Evolutionary conservation across 2,888 invertebrate species (phyloP), one percentile per base, ranked within the genome.

Genomic region (Agonopterix alstromeriana): DNA sequence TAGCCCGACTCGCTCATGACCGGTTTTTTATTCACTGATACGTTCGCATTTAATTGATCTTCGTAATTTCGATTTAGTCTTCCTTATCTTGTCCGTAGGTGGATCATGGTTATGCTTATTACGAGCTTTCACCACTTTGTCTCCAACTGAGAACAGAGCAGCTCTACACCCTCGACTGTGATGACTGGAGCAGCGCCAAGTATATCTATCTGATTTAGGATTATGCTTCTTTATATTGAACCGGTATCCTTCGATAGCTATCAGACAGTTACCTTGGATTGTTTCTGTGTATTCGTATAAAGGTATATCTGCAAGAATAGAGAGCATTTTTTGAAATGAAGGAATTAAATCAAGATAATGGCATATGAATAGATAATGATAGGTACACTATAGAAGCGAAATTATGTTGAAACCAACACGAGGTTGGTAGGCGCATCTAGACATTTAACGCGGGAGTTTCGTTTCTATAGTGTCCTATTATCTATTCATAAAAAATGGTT

Each of bases 211-310:
- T 2, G 10, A 35, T 5, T 49, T 2, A 45, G 50, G 41, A 35
- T 48, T 52, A 43, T 54, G 51, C 10, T 56, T 54, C 12, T 44
- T 44, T 8, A 52, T 51, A 10, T 51, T 49, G 42, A 57, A 60
- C 4, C 53, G 52, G 43, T 55, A 60, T 8, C 58, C 58, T 8
- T 42, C 52, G 0, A 57, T 43, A 9, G 46, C 46, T 10, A 60
- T 48, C 44, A 56, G 46, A 5, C 51, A 52, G 11, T 53, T 48
- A 1, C 62, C 59, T 36, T 54, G 48, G 8, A 27, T 35, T 11
- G 43, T 35, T 35, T 44, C 14, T n/a, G 35, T 35, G 35, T 27
- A 44, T 11, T 44, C 35, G 10, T 44, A 44, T 8, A 10, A 10
- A 8, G 43, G 43, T 5, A 44, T 44, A 5, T 27, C 50, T 8